Base-by-base conservation (phyloP, 1,140 invertebrate species). In the Lethrus apterus region DNA sequence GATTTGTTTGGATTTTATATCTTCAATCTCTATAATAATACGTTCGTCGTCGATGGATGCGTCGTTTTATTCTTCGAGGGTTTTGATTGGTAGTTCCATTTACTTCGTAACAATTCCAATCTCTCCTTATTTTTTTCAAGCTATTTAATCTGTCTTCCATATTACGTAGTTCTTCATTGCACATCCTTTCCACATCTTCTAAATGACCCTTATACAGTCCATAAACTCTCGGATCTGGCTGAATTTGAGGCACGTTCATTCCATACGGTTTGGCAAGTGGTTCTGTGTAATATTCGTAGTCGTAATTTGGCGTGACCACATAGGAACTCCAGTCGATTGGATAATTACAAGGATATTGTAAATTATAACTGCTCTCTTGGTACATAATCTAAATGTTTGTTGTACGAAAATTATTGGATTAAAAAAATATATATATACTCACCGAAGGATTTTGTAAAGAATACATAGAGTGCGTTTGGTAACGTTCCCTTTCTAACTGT, bases 101-200 rank as follows among this genome's bases (percentile, higher is more conserved):
- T 11, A 38, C 19, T 21, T 38, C 35, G 17, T 38, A 9, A 38
- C 35, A 38, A 11, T 38, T 23, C 35, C 35, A 38, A 19, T 38
- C 35, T 10, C 35, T 18, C 17, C 35, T 19, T 8, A 38, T 38
- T 21, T 15, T 38, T 10, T 21, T 18, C 17, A 38, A 38, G 24
- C 24, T 38, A 18, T 21, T 38, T 21, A 38, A 2, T 18, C 35
- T 38, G 19, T 11, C 11, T 11, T 38, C 35, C 35, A 38, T 38
- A 38, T 38, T 38, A 21, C 20, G 18, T 11, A 38, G n/a, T 19
- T 38, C 35, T 23, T 38, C 19, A 38, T 38, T 38, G 13, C 35
- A 38, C 35, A 38, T 38, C 17, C n/a, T 38, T 19, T 38, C 35
- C 35, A 38, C 35, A 21, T 38, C 35, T 11, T 38, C 35, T 23